Base-by-base conservation (phyloP, 2,113 vertebrate species). In the Coptodon rendalli region DNA sequence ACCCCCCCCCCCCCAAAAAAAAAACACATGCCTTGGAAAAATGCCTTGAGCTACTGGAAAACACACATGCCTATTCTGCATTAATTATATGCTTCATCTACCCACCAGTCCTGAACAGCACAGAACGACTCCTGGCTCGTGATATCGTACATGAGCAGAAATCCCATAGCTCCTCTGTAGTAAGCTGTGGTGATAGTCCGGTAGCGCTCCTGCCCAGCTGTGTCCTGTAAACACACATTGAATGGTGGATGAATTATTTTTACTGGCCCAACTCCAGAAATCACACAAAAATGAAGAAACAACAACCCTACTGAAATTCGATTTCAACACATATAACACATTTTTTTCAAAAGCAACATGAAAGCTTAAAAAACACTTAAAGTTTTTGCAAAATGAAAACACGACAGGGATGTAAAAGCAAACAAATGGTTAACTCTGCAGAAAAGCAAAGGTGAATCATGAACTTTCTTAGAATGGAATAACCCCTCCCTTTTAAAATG, bases 161-260 rank as follows among this genome's bases (percentile, higher is more conserved):
- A 97, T 3, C 97, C 97, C 97, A 97, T 97, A 80, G 97, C 97
- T 34, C 97, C 97, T 78, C 97, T 93, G 95, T 97, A 97, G 83
- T 97, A 97, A 1, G 97, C 97, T 5, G 97, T 97, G 57, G 97
- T 97, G 88, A 97, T 97, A 78, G 97, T 97, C 16, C 97, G 94
- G 89, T 97, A 97, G 9, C 97, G 95, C 86, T 97, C 97, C 91
- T 97, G 97, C 3, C 97, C 97, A 2, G 97, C 97, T 2, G 97
- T 97, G 95, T 97, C 97, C 97, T 97, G 91, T 29, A 78, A 86
- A 90, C 59, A 93, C 38, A 84, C 3, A 8, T 34, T 34, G 22
- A 76, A 76, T 29, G 24, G 24, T 52, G 27, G 45, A 78, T 34
- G 73, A 78, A 50, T 34, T 50, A 12, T 29, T 68, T 66, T 43